phyloP scores from a whole-genome alignment of 2,888 invertebrate genomes.

The Lymantria dispar region DNA sequence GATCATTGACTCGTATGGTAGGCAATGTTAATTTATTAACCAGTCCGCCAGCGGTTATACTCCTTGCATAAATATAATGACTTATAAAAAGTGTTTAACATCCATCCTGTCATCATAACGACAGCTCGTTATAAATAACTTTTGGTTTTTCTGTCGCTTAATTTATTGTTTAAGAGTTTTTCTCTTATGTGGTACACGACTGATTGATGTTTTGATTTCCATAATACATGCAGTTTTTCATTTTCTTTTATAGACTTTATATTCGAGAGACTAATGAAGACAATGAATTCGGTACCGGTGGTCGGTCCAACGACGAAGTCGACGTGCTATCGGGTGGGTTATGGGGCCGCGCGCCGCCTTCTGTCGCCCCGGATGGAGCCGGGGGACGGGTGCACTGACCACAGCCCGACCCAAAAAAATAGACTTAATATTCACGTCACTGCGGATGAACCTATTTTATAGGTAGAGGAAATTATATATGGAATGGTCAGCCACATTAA shows the following conservation, averaged over 20 bases:
- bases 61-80: conserved; percentile 28
- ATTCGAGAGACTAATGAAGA: too few species aligned
- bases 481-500: too few species aligned
- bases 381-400: too few species aligned
- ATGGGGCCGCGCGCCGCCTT: too few species aligned
- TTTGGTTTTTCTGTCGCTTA: conserved; percentile 9
- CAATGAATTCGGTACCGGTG: too few species aligned
- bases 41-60: conserved; percentile 12
- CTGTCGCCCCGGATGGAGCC: too few species aligned
- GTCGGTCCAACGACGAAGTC: too few species aligned
- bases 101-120: conserved; percentile 17
- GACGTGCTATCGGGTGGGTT: too few species aligned
- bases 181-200: not conserved
- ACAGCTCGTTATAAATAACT: conserved; percentile 20
- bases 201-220: not conserved
- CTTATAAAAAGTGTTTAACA: conserved; percentile 23
- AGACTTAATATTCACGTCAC: too few species aligned
- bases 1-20: conserved; percentile 30
- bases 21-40: conserved; percentile 31
- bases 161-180: conserved; percentile 8
- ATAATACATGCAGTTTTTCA: not conserved
- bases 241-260: not conserved
- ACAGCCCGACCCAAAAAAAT: too few species aligned
- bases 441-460: too few species aligned
- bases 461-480: too few species aligned